Base-by-base conservation (phyloP, 2,113 vertebrate genomes). In the Sylvietta virens region DNA sequence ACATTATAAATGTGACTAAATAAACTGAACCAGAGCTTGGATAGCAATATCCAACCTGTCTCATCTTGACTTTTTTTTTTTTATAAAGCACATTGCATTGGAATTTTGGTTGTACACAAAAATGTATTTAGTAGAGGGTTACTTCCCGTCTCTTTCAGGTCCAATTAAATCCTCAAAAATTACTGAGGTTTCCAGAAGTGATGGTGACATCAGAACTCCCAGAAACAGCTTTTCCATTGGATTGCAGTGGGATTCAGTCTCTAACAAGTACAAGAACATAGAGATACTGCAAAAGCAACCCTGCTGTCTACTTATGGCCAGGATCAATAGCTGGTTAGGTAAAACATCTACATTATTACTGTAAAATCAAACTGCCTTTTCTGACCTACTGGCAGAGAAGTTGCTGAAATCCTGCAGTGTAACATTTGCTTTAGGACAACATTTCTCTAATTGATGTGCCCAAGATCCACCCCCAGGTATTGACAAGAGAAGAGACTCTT, bases 121-220 rank as follows among this genome's bases (percentile, higher is more conserved):
- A 95, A 92, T 50, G 40, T 83, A 56, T 94, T 96, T 89, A 70
- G 51, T 21, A 47, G 62, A 64, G 10, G 16, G 35, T 73, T 28
- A 37, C 18, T 76, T 79, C 61, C 45, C 21, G 81, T 92, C 92
- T 86, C 94, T 97, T 97, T 97, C 90, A 95, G 86, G 90, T 94
- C 94, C 88, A 97, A 57, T 96, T 97, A 97, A 98, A 96, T 96
- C 95, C 81, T 95, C 37, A 27, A 28, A 87, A 94, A 93, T 93
- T 96, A 93, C 86, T 56, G 81, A 95, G 91, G 80, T 87, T 88
- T 97, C 71, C 65, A 90, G 88, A 92, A 90, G 60, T 60, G 71
- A 65, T 77, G 90, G 58, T 90, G 88, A 76, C 90, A 96, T 80
- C 94, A 92, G 92, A 93, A 83, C 92, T 96, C 76, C 37, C 72